Evolutionary conservation across 23 tunicate species (phyloP).

Genomic region (Trididemnum nubilum): DNA sequence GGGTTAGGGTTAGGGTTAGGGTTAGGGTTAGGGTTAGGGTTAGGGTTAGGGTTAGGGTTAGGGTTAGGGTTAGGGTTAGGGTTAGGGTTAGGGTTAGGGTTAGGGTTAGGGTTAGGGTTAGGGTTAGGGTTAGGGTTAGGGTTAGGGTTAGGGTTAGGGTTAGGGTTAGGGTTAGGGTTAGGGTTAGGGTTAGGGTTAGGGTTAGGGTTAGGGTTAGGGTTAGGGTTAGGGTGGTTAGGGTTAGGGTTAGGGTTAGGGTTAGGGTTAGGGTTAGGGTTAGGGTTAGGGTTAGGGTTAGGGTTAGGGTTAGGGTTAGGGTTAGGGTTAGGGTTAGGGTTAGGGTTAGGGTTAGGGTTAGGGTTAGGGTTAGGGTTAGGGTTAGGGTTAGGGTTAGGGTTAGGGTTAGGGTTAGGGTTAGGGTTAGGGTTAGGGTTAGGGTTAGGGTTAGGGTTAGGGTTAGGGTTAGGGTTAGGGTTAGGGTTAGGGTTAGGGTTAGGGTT

Average conservation of each 20-base stretch:
- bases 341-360: conserved; percentile 58
- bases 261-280: conserved; percentile 70
- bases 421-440: conserved; percentile 75
- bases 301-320: conserved; percentile 68
- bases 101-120: conserved; percentile 90
- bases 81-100: conserved; percentile 89
- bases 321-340: conserved; percentile 61
- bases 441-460: conserved; percentile 72
- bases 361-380: conserved; percentile 55
- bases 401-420: conserved; percentile 63
- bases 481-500: conserved; percentile 68
- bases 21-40: conserved; percentile 64
- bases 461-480: conserved; percentile 74
- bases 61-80: conserved; percentile 83
- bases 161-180: conserved; percentile 86
- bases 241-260: conserved; percentile 58
- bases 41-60: conserved; percentile 54
- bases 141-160: conserved; percentile 89
- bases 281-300: conserved; percentile 74
- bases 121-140: conserved; percentile 91
- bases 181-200: conserved; percentile 75
- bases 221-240: no score
- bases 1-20: conserved; percentile 62
- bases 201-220: conserved; percentile 55
- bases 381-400: conserved; percentile 44